Evolutionary conservation across 2,888 invertebrate species (phyloP).

Genomic region (Emmelina monodactyla): DNA sequence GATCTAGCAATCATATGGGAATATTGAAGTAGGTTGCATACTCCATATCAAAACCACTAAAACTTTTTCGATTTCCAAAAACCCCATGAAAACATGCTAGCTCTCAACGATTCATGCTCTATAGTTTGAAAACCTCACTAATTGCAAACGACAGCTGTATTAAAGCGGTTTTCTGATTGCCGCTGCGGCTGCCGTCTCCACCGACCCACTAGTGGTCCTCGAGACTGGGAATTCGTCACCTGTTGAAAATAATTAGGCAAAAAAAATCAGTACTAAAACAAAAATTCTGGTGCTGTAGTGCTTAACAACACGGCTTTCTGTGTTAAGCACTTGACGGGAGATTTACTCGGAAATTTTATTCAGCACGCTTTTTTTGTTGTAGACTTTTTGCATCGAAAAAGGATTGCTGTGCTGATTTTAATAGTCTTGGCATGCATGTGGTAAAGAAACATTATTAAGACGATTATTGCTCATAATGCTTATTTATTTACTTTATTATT

Average conservation of each 20-base stretch:
- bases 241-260: constrained; percentile 68
- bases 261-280: constrained; percentile 60
- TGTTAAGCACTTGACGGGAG: constrained; percentile 39
- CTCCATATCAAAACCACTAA: too few species aligned
- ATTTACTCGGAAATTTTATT: constrained; percentile 29
- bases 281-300: constrained; percentile 51
- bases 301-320: constrained; percentile 43
- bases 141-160: constrained; percentile 52
- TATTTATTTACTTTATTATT: too few species aligned
- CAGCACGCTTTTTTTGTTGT: neutral
- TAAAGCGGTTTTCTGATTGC: constrained; percentile 42
- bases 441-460: too few species aligned
- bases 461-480: too few species aligned
- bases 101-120: neutral
- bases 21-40: too few species aligned
- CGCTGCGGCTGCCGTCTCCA: constrained; percentile 38
- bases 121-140: constrained; percentile 35
- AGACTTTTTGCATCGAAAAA: too few species aligned
- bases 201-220: constrained; percentile 39
- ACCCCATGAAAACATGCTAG: constrained; percentile 1
- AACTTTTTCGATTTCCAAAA: neutral
- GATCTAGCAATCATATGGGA: too few species aligned
- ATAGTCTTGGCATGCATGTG: too few species aligned
- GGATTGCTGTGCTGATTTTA: too few species aligned
- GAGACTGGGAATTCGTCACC: constrained; percentile 63